A percentile compares a stretch with the other conserved stretches of the same genome.
Conservation (phyloP, 1,140 invertebrate species). For the Temnothorax nylanderi region DNA sequence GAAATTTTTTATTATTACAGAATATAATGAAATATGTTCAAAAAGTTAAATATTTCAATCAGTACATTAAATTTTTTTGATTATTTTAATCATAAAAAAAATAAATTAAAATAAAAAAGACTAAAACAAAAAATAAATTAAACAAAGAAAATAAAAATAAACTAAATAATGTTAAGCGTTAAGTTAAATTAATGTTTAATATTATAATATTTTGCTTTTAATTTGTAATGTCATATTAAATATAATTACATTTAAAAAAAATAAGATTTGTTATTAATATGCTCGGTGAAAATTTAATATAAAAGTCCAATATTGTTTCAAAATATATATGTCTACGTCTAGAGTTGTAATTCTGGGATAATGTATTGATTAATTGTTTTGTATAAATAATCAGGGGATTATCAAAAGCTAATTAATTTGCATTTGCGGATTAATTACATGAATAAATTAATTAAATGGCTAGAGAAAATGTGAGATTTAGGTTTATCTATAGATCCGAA, state of each 20-base stretch:
- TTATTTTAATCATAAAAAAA: background rate
- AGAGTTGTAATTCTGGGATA: conserved; percentile 43
- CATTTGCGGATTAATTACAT: conserved; percentile 68
- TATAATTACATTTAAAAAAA: background rate
- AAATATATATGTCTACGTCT: conserved; percentile 14
- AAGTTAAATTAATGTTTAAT: background rate
- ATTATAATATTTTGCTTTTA: conserved; percentile 4
- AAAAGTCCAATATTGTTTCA: conserved; percentile 19
- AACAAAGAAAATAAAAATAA: background rate
- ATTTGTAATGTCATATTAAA: background rate
- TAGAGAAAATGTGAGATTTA: conserved; percentile 52
- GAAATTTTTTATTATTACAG: conserved; percentile 1
- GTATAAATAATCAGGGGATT: conserved; percentile 70
- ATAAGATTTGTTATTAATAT: background rate
- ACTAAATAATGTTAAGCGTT: background rate
- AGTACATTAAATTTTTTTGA: background rate
- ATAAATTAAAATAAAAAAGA: background rate
- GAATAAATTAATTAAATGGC: conserved; percentile 62
- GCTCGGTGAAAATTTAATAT: conserved; percentile 10
- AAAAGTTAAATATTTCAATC: background rate
- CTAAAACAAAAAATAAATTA: conserved; percentile 9
- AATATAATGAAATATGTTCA: background rate
- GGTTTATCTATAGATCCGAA: conserved; percentile 63
- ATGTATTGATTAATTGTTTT: conserved; percentile 57
- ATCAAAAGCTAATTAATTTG: conserved; percentile 74